These are phyloP conservation scores for Eupleurogrammus muticus DNA, from an alignment of 2,797 vertebrate species.

Conservation along the genomic window DNA sequence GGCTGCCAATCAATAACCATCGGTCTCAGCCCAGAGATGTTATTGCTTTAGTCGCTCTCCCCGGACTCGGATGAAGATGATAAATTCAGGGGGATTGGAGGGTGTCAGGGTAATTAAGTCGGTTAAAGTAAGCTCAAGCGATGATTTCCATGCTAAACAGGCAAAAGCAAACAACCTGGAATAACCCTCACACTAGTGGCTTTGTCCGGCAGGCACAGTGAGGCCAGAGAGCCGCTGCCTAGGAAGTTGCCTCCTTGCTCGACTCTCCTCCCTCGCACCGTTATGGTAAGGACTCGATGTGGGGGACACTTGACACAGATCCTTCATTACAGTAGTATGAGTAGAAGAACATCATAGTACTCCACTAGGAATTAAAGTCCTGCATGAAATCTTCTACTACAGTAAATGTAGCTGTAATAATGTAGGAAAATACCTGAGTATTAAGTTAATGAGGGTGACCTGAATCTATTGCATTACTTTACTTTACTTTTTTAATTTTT, in stretches of 20 bases:
- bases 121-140: conserved; percentile 78
- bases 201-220: conserved; percentile 69
- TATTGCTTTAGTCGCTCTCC: conserved; percentile 81
- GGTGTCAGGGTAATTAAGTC: conserved; percentile 82
- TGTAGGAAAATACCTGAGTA: too few relatives aligned
- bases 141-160: conserved; percentile 78
- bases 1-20: conserved; percentile 78
- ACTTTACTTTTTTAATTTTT: too few relatives aligned
- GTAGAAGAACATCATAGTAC: too few relatives aligned
- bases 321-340: too few relatives aligned
- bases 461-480: too few relatives aligned
- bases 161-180: conserved; percentile 70
- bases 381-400: too few relatives aligned
- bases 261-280: conserved; percentile 57
- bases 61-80: conserved; percentile 76
- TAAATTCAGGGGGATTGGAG: conserved; percentile 78
- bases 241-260: conserved; percentile 72
- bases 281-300: conserved; percentile 71
- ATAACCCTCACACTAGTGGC: conserved; percentile 79
- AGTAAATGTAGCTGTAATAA: too few relatives aligned
- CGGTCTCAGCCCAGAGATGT: conserved; percentile 72
- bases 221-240: conserved; percentile 32
- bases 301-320: too few relatives aligned
- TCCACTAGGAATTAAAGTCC: too few relatives aligned
- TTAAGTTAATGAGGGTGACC: too few relatives aligned